These are phyloP conservation scores for Ephestia elutella DNA, from an alignment of 1,140 invertebrate species.

Conservation along the genomic window DNA sequence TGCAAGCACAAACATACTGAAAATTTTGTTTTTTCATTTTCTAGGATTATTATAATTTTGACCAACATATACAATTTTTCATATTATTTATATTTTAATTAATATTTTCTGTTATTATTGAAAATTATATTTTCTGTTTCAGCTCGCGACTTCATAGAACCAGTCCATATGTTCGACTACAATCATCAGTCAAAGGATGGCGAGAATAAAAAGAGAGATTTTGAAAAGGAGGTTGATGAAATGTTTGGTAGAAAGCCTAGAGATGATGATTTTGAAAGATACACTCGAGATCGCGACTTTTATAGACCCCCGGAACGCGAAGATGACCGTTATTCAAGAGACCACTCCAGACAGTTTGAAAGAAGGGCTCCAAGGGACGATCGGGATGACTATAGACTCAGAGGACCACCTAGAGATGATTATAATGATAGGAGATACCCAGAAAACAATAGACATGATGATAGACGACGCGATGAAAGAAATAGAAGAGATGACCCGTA, in stretches of 20 bases:
- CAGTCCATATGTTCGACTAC: conserved; percentile 77
- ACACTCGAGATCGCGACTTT: conserved; percentile 25
- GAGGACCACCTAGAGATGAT: conserved; percentile 24
- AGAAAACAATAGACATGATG: conserved; percentile 37
- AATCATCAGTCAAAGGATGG: conserved; percentile 73
- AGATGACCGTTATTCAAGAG: conserved; percentile 22
- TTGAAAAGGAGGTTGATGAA: conserved; percentile 56
- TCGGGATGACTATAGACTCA: conserved; percentile 29
- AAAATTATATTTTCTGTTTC: conserved; percentile 31
- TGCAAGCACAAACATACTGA: too few species aligned
- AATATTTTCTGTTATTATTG: background rate
- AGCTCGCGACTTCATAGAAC: conserved; percentile 72
- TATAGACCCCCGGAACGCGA: conserved; percentile 3
- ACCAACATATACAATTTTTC: background rate
- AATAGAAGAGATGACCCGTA: conserved; percentile 43
- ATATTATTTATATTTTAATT: background rate
- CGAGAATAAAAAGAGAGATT: conserved; percentile 45
- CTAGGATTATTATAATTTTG: conserved; percentile 1
- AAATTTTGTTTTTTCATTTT: conserved; percentile 1
- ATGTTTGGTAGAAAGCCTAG: conserved; percentile 45
- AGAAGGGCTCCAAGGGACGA: conserved; percentile 31
- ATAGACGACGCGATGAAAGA: conserved; percentile 42
- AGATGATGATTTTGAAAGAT: conserved; percentile 14
- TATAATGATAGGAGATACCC: conserved; percentile 33
- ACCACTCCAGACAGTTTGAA: conserved; percentile 35